Conservation (phyloP, 1,140 invertebrate genomes). For the Atta colombica region DNA sequence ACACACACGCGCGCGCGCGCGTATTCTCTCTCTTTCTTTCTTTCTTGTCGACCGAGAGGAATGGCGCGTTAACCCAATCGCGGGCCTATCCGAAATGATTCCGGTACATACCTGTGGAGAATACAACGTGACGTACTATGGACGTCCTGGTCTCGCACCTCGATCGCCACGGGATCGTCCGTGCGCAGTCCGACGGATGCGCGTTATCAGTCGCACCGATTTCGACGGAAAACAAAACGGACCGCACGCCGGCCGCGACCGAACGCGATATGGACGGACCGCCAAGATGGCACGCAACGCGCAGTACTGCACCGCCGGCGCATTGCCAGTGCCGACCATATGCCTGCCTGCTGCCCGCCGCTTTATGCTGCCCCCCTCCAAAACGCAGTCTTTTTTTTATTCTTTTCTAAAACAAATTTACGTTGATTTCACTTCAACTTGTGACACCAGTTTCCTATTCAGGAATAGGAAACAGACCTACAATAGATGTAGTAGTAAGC, state of each 20-base stretch:
- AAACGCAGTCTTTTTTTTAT: too few species aligned
- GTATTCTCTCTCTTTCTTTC: neutral
- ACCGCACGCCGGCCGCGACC: slow-evolving; percentile 72
- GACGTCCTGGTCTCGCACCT: slow-evolving; percentile 16
- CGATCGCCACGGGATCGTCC: slow-evolving; percentile 62
- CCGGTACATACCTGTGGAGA: neutral
- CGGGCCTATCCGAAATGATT: slow-evolving; percentile 30
- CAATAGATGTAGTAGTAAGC: too few species aligned
- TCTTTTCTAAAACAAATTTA: too few species aligned
- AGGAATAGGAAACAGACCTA: too few species aligned
- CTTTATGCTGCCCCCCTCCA: too few species aligned
- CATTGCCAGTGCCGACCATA: slow-evolving; percentile 15
- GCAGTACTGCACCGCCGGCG: slow-evolving; percentile 66
- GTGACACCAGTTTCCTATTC: too few species aligned
- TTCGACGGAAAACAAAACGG: slow-evolving; percentile 57
- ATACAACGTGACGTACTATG: neutral
- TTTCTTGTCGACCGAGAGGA: neutral
- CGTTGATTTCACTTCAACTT: too few species aligned
- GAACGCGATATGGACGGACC: slow-evolving; percentile 70
- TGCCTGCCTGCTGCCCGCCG: too few species aligned
- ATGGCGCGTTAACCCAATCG: slow-evolving; percentile 36
- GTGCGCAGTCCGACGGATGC: neutral
- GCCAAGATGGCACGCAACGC: slow-evolving; percentile 73
- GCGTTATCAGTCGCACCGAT: neutral
- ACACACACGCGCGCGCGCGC: neutral